Evolutionary conservation across 2,113 vertebrate genomes (phyloP).

Genomic region (Steatornis caripensis): DNA sequence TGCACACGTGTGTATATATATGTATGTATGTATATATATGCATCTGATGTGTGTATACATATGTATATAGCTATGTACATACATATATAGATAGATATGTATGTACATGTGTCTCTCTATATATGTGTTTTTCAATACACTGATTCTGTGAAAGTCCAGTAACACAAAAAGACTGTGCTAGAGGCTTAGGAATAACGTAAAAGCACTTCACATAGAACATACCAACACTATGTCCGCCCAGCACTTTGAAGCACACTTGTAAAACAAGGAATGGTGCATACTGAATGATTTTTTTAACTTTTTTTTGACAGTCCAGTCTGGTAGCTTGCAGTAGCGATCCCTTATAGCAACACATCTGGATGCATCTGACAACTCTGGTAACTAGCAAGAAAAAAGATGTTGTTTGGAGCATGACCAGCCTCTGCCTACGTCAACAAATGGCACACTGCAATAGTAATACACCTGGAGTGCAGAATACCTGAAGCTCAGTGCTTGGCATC

Average conservation of each 20-base stretch:
- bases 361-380: neutral
- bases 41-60: neutral
- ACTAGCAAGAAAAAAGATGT: neutral
- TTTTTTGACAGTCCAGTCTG: too few species aligned
- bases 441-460: neutral
- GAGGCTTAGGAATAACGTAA: neutral
- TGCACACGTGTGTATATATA: too few species aligned
- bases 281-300: neutral
- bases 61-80: neutral
- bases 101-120: rapidly evolving
- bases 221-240: neutral
- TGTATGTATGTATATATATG: too few species aligned
- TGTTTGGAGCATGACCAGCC: neutral
- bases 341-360: neutral
- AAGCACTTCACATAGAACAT: neutral
- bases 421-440: neutral
- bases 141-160: neutral
- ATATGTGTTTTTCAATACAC: neutral
- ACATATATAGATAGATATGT: too few species aligned
- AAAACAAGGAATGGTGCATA: neutral
- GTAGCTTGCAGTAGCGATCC: neutral
- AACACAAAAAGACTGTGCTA: neutral
- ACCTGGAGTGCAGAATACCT: neutral
- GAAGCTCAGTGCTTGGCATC: neutral
- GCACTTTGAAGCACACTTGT: neutral